Base-by-base conservation (phyloP, 2,888 invertebrate species). In the Aleiodes testaceus region DNA sequence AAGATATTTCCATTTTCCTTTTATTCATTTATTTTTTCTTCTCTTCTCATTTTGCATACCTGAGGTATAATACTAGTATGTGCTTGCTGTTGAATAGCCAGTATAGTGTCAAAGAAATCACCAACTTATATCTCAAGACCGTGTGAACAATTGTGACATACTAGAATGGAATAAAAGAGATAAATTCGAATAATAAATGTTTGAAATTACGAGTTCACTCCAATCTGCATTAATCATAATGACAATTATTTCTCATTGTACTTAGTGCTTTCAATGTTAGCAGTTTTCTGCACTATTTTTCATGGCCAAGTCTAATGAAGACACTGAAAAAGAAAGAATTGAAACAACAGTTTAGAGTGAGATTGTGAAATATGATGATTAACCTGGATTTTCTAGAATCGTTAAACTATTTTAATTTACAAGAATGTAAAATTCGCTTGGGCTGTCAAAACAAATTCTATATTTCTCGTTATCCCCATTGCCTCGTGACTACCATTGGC, bases 81-180 rank as follows among this genome's bases (percentile, higher is more conserved):
- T 42, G 55, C 16, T 26, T 42, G 26, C 59, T 36, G 52, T n/a
- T n/a, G 18, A 44, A 63, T 22, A 45, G 20, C 63, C 18, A 53
- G 50, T 12, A 16, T 7, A 7, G 6, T 36, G 36, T 36, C 2
- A 6, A 36, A 36, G 36, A 36, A 36, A 36, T 36, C 9, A 36
- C 36, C 11, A 36, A 36, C 6, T 36, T 36, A 36, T 36, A 36
- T 36, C 11, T 9, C 36, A 36, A 36, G 36, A 36, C 36, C 80
- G 81, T 81, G 80, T 70, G 80, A 81, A 78, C 74, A 76, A 72
- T 74, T 78, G 74, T 80, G 80, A 80, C 80, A 80, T 66, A 80
- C 78, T 78, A 79, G 63, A 49, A 53, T 22, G 6, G 18, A 36
- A 22, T 55, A 42, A 18, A 55, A 45, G 44, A 44, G 42, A 36